Conservation (phyloP, 2,113 vertebrate genomes). For the Sinocyclocheilus grahami region DNA sequence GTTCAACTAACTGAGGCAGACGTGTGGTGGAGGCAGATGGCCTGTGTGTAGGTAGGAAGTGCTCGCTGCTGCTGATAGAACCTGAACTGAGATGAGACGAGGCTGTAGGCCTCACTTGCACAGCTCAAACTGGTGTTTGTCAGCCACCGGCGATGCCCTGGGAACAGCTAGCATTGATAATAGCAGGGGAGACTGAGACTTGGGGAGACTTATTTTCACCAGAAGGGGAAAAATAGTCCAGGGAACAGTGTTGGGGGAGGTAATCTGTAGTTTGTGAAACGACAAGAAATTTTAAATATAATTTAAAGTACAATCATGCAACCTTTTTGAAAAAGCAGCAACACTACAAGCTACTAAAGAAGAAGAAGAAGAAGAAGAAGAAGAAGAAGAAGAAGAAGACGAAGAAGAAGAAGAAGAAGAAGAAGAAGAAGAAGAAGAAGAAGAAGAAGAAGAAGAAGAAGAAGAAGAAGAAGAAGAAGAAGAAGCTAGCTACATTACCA, state of each 20-base stretch:
- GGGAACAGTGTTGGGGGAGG: not conserved
- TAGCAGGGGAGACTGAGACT: not conserved
- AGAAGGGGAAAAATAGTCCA: not conserved
- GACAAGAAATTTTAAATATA: too few relatives aligned
- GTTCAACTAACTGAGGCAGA: not conserved
- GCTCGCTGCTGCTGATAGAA: not conserved
- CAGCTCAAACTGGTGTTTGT: slow-evolving; percentile 12
- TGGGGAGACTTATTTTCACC: not conserved
- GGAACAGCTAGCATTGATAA: slow-evolving; percentile 28
- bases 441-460: not conserved
- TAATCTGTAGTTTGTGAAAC: not conserved
- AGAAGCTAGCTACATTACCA: not conserved
- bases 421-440: not conserved
- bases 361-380: not conserved
- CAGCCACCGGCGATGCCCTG: slow-evolving; percentile 37
- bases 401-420: not conserved
- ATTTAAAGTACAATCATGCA: not conserved
- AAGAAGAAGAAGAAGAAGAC: not conserved
- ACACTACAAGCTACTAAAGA: not conserved
- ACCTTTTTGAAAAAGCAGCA: not conserved
- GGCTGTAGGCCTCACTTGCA: slow-evolving; percentile 2
- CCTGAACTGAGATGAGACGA: slow-evolving; percentile 25
- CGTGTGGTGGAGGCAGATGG: slow-evolving; percentile 26
- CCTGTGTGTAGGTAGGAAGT: not conserved
- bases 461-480: not conserved